Conservation (phyloP, 1,140 invertebrate species). For the Probaryconus sp. region DNA sequence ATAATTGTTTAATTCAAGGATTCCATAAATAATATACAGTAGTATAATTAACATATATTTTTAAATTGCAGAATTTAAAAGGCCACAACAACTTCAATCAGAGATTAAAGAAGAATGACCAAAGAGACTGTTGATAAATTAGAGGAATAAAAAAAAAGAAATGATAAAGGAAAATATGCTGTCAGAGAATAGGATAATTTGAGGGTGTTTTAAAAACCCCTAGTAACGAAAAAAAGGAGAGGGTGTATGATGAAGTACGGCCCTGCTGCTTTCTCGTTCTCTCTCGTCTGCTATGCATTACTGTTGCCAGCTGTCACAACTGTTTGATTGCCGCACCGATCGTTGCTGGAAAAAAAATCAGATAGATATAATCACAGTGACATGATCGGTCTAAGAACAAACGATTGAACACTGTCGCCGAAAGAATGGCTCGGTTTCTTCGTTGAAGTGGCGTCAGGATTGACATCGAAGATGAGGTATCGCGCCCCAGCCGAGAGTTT, state of each 20-base stretch:
- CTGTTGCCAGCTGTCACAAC: constrained; percentile 52
- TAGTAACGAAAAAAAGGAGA: constrained; percentile 24
- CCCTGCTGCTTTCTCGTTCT: constrained; percentile 28
- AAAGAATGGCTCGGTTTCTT: neutral
- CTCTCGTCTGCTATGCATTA: constrained; percentile 30
- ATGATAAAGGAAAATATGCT: too few relatives aligned
- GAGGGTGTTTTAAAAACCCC: too few relatives aligned
- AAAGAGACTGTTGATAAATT: too few relatives aligned
- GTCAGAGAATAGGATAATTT: too few relatives aligned
- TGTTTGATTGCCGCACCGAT: constrained; percentile 23
- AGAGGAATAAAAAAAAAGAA: too few relatives aligned
- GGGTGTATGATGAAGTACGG: constrained; percentile 23
- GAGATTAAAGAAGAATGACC: too few relatives aligned
- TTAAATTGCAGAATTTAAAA: too few relatives aligned
- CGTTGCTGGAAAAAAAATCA: neutral
- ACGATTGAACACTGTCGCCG: constrained; percentile 19
- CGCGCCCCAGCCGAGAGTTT: constrained; percentile 28
- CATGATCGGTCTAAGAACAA: constrained; percentile 12
- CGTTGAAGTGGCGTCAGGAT: neutral
- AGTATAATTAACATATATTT: too few relatives aligned
- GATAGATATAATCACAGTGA: constrained; percentile 3
- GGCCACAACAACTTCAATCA: too few relatives aligned
- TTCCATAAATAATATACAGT: too few relatives aligned
- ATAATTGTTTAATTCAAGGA: too few relatives aligned
- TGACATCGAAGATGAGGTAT: constrained; percentile 25